Evolutionary conservation across 2,888 invertebrate genomes (phyloP).

Genomic region (Cetonia aurata): DNA sequence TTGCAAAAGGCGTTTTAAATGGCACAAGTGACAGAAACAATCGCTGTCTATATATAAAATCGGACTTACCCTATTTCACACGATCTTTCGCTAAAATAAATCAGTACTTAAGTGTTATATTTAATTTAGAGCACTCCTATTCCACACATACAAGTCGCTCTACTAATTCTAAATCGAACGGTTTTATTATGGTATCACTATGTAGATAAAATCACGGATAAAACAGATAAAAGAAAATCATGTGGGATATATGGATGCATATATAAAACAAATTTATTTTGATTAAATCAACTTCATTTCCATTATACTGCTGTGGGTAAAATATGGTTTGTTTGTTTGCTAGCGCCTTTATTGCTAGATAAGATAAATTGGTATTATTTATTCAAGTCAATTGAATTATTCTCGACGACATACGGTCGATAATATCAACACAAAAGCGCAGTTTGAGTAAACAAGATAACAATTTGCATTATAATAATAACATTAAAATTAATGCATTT

Average conservation of each 20-base stretch:
- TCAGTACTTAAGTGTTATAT: slow-evolving; percentile 6
- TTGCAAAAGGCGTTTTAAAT: slow-evolving; percentile 9
- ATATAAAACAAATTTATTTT: slow-evolving; percentile 13
- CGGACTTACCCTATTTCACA: background rate
- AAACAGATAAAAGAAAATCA: no score
- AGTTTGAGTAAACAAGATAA: no score
- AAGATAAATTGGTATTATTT: slow-evolving; percentile 16
- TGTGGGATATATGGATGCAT: background rate
- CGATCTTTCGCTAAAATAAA: background rate
- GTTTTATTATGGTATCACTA: slow-evolving; percentile 9
- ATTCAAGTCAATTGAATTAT: background rate
- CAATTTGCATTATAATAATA: slow-evolving; percentile 2
- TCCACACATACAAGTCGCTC: slow-evolving; percentile 9
- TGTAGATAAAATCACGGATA: slow-evolving; percentile 5
- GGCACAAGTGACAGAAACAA: background rate
- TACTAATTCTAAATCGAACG: slow-evolving; percentile 17
- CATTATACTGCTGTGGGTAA: background rate
- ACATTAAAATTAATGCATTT: no score
- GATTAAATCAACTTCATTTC: background rate
- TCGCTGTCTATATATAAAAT: slow-evolving; percentile 4
- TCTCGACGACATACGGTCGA: slow-evolving; percentile 13
- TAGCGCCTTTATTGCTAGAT: slow-evolving; percentile 1
- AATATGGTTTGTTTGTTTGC: no score
- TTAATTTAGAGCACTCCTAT: slow-evolving; percentile 16
- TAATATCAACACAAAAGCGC: slow-evolving; percentile 1